Conservation (phyloP, 1,140 invertebrate genomes). For the Portunus trituberculatus region DNA sequence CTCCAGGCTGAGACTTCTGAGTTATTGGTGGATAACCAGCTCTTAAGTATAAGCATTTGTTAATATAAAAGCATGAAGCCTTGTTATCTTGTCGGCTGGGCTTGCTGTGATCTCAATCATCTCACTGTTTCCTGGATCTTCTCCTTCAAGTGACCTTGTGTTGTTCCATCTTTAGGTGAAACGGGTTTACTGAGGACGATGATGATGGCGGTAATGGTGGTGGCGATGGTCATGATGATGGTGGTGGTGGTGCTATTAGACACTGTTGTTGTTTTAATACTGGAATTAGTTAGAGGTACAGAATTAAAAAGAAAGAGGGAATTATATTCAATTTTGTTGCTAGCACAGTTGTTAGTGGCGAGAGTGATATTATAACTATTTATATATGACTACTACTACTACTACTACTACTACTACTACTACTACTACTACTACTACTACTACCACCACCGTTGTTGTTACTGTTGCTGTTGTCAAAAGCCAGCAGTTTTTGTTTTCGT, state of each 20-base stretch:
- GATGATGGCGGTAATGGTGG: not conserved
- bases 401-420: no score
- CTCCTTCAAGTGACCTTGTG: not conserved
- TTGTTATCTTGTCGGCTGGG: not conserved
- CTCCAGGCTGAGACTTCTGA: not conserved
- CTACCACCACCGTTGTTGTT: no score
- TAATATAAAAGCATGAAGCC: not conserved
- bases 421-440: no score
- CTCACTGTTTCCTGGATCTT: not conserved
- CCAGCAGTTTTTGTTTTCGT: no score
- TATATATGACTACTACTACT: not conserved
- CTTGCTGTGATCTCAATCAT: not conserved
- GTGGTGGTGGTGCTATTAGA: not conserved
- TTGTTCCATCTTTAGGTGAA: no score
- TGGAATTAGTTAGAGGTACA: not conserved
- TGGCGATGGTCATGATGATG: not conserved
- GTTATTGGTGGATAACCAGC: not conserved
- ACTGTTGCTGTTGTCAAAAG: no score
- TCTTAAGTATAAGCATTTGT: conserved; percentile 6
- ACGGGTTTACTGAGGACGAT: not conserved
- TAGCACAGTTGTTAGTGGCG: no score
- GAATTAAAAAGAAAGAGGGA: no score
- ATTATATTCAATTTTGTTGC: no score
- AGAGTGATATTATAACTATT: no score
- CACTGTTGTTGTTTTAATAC: not conserved